Base-by-base conservation (phyloP, 2,797 vertebrate species). In the Halcyon leucocephala region DNA sequence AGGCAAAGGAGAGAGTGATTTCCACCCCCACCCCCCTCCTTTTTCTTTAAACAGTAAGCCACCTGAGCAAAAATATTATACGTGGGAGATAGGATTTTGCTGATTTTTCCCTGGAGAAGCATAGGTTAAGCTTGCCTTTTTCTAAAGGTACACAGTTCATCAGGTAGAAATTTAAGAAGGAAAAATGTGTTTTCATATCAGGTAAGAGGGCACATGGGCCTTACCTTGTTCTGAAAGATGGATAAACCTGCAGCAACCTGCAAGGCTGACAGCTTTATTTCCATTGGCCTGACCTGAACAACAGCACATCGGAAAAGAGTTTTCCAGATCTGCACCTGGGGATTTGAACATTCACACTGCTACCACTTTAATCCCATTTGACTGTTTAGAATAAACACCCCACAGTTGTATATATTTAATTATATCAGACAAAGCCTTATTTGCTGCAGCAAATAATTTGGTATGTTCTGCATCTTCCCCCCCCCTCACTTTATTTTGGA, bases 281-380 rank as follows among this genome's bases (percentile, higher is more conserved):
- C 78, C 82, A 69, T 42, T 91, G 87, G 35, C 42, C 89, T 95
- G 86, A 77, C 35, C 67, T 70, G 51, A 87, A 64, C 77, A 10
- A 28, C 1, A 66, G 42, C 62, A 51, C 2, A 51, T 14, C n/a
- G 51, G 31, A 41, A 91, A 91, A 64, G 15, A n/a, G 31, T 72
- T 33, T 42, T 80, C 51, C 78, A 87, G 21, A 41, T 44, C 37
- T 18, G 77, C 55, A 29, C 52, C 33, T 67, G 17, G 31, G 57
- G 35, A 82, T 95, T 60, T 89, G 71, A 85, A 64, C 71, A 20
- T 39, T 82, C 71, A 24, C 42, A n/a, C 20, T 42, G 46, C 41
- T 24, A 82, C 16, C 41, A 46, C 19, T 80, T 87, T 19, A 82
- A 73, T 82, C 28, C 48, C 49, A 41, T 62, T 58, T 77, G 21